These are phyloP conservation scores for Bombus superbus DNA, from an alignment of 1,140 invertebrate genomes.

Conservation along the genomic window DNA sequence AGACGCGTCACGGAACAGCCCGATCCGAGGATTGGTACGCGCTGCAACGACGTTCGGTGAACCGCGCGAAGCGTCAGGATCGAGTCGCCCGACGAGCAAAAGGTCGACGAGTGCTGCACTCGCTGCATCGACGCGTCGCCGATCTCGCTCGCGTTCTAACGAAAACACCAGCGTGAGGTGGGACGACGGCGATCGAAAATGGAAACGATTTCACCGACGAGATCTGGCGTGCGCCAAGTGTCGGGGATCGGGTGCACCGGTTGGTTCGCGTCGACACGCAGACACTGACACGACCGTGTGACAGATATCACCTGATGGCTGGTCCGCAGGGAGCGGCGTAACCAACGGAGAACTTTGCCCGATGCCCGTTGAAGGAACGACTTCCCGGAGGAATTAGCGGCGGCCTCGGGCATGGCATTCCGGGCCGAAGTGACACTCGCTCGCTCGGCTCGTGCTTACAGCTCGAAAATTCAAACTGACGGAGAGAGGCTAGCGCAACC, in stretches of 20 bases:
- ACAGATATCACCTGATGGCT: conserved; percentile 70
- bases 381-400: conserved; percentile 75
- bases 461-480: conserved; percentile 55
- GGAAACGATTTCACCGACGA: too few species aligned
- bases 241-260: too few species aligned
- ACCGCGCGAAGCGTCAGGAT: too few species aligned
- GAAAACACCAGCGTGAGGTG: too few species aligned
- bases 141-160: background rate
- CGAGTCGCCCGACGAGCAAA: too few species aligned
- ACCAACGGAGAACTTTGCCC: conserved; percentile 75
- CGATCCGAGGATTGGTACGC: too few species aligned
- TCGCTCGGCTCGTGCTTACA: conserved; percentile 45
- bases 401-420: conserved; percentile 79
- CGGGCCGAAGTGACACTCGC: conserved; percentile 75
- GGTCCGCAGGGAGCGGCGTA: conserved; percentile 73
- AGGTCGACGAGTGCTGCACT: too few species aligned
- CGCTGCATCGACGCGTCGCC: too few species aligned
- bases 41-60: too few species aligned
- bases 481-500: conserved; percentile 49
- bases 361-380: conserved; percentile 75
- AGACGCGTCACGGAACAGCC: too few species aligned
- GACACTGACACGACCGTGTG: background rate
- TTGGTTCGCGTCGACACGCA: background rate
- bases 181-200: background rate
- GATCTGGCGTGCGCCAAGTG: too few species aligned